Percentiles rank a stretch among this genome's conserved stretches.
Conservation (phyloP, 2,113 vertebrate genomes). For the Castor canadensis region DNA sequence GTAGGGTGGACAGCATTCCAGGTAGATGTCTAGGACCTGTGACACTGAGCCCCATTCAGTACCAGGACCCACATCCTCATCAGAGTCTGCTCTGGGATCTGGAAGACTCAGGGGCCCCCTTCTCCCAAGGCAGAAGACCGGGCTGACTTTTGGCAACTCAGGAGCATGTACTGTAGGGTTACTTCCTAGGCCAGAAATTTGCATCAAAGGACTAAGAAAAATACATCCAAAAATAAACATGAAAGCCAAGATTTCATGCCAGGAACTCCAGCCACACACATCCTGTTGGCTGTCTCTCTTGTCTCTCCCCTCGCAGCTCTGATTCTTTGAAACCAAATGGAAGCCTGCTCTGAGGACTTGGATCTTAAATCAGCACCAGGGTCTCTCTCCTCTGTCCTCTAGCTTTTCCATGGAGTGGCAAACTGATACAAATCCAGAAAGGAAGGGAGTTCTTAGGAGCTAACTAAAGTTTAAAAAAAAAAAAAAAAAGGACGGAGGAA, state of each 20-base stretch:
- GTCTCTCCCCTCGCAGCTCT: slow-evolving; percentile 65
- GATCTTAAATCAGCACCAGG: slow-evolving; percentile 36
- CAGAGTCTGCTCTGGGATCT: not conserved
- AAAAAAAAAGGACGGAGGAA: slow-evolving; percentile 70
- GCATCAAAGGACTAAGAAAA: slow-evolving; percentile 80
- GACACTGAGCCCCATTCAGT: not conserved
- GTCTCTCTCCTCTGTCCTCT: slow-evolving; percentile 55
- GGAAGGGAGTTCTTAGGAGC: slow-evolving; percentile 81
- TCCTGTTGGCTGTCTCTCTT: slow-evolving; percentile 77
- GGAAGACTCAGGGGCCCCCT: not conserved
- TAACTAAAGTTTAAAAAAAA: slow-evolving; percentile 70
- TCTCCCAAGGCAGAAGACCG: slow-evolving; percentile 33
- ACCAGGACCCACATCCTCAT: not conserved
- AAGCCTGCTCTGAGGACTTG: slow-evolving; percentile 62
- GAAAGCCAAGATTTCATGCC: slow-evolving; percentile 71
- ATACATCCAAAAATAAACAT: slow-evolving; percentile 82
- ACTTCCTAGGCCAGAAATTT: slow-evolving; percentile 66
- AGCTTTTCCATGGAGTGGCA: slow-evolving; percentile 69
- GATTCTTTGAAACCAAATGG: slow-evolving; percentile 73
- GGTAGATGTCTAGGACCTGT: not conserved
- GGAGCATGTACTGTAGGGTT: slow-evolving; percentile 46
- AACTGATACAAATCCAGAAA: slow-evolving; percentile 75
- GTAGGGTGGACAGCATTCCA: not conserved
- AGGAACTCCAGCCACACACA: slow-evolving; percentile 78
- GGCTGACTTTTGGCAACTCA: slow-evolving; percentile 45